These are phyloP conservation scores for Pseudorectes ferrugineus DNA, from an alignment of 2,113 vertebrate genomes.

Conservation along the genomic window DNA sequence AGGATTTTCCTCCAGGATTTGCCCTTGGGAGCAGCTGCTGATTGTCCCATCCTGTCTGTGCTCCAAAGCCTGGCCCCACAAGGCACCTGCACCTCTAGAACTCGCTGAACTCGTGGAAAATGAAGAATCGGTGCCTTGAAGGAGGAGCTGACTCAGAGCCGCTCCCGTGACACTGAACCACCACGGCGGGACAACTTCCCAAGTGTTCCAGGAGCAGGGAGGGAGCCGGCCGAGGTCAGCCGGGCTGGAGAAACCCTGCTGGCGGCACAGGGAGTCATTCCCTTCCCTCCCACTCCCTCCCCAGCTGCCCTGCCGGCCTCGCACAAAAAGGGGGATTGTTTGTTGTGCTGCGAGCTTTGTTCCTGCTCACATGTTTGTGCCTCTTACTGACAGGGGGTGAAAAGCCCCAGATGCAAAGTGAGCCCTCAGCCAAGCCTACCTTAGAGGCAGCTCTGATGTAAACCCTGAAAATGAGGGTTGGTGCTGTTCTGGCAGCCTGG, in stretches of 20 bases:
- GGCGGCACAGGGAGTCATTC: not conserved
- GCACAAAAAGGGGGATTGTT: not conserved
- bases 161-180: not conserved
- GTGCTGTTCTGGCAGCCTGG: not conserved
- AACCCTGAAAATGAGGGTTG: too few relatives aligned
- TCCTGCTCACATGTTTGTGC: not conserved
- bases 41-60: not conserved
- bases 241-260: not conserved
- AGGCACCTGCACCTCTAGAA: not conserved
- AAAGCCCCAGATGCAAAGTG: not conserved
- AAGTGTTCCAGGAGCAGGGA: not conserved
- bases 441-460: not conserved
- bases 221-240: not conserved
- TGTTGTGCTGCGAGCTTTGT: not conserved
- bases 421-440: not conserved
- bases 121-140: not conserved
- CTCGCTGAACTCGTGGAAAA: fast-evolving
- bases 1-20: not conserved
- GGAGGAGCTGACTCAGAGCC: not conserved
- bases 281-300: not conserved
- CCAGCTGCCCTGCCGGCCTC: not conserved
- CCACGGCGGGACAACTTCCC: not conserved
- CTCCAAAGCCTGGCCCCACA: not conserved
- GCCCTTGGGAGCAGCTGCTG: not conserved
- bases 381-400: not conserved